phyloP scores from a whole-genome alignment of 2,113 vertebrate species.

The Tetrao urogallus region DNA sequence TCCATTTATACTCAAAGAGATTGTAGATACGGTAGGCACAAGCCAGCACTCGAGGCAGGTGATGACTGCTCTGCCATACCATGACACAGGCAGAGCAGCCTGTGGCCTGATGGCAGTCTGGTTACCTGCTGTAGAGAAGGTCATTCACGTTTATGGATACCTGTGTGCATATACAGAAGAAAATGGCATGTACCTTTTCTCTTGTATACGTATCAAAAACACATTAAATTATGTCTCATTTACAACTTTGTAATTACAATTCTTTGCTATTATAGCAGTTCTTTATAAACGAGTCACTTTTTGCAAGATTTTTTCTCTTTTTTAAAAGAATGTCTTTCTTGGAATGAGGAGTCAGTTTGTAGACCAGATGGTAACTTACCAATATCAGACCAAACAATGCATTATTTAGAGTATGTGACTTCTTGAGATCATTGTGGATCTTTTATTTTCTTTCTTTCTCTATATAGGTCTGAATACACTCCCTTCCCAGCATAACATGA shows the following conservation, averaged over 20 bases:
- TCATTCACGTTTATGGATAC: accelerated
- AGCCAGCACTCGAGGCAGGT: conserved; percentile 10
- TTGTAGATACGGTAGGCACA: conserved; percentile 43
- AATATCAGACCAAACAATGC: not conserved
- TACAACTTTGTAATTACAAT: not conserved
- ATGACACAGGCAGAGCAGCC: not conserved
- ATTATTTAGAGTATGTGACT: not conserved
- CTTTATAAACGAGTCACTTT: not conserved
- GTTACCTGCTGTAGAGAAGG: too few relatives aligned
- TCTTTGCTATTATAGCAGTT: not conserved
- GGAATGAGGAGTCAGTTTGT: not conserved
- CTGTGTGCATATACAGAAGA: not conserved
- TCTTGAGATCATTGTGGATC: not conserved
- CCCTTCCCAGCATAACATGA: not conserved
- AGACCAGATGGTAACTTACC: not conserved
- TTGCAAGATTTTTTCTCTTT: not conserved
- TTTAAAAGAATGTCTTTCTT: not conserved
- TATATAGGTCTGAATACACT: not conserved
- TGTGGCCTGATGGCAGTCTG: not conserved
- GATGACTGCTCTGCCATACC: not conserved
- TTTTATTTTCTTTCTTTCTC: not conserved
- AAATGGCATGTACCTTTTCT: accelerated
- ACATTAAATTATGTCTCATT: accelerated
- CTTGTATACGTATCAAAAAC: not conserved
- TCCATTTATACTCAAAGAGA: conserved; percentile 58